Conservation (phyloP, 1,140 invertebrate genomes). For the Hycleus phaleratus region DNA sequence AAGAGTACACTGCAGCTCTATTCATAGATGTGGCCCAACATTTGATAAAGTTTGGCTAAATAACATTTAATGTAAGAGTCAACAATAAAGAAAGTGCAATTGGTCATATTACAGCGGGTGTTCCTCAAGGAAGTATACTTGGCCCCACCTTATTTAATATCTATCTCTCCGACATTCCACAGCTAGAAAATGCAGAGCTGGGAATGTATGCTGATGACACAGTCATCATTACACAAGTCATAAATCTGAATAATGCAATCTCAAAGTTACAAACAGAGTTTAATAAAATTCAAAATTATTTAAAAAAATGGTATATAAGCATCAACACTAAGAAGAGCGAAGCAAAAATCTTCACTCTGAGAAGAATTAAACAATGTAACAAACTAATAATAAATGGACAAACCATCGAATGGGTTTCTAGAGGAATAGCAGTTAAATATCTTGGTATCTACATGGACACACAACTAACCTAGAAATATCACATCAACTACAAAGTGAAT, state of each 20-base stretch:
- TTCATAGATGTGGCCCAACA: too few species aligned
- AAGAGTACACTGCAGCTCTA: too few species aligned
- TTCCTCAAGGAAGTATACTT: constrained; percentile 16
- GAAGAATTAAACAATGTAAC: background rate
- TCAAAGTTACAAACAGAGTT: background rate
- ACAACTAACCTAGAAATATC: too few species aligned
- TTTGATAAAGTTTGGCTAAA: too few species aligned
- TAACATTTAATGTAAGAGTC: background rate
- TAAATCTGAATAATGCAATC: background rate
- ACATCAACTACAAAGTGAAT: too few species aligned
- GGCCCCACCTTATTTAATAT: constrained; percentile 8
- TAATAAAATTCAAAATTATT: background rate
- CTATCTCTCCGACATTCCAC: constrained; percentile 13
- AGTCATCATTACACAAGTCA: constrained; percentile 7
- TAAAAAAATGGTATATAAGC: too few species aligned
- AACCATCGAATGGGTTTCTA: background rate
- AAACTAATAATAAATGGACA: background rate
- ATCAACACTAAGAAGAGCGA: background rate
- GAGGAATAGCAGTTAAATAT: background rate
- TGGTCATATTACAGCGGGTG: constrained; percentile 1
- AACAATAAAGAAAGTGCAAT: background rate
- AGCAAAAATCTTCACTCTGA: too few species aligned
- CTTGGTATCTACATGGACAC: background rate
- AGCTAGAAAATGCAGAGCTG: background rate
- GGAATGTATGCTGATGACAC: constrained; percentile 30